Conservation (phyloP, 2,797 vertebrate genomes). For the Etheostoma nigrum region DNA sequence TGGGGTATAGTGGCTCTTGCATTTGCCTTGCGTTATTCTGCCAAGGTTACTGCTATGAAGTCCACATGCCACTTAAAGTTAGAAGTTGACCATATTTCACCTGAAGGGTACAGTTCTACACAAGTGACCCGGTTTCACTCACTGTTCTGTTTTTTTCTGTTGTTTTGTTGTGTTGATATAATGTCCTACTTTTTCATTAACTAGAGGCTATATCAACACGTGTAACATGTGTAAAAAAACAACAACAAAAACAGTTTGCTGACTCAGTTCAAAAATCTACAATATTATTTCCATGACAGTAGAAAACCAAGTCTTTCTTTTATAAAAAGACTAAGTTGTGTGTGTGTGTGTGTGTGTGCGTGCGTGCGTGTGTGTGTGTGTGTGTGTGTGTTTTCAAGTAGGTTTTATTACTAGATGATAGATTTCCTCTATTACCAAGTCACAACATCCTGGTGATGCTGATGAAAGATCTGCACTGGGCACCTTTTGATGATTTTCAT, state of each 20-base stretch:
- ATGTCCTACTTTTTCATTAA: neutral
- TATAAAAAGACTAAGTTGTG: neutral
- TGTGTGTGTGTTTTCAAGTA: slow-evolving; percentile 5
- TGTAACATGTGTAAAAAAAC: neutral
- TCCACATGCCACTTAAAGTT: slow-evolving; percentile 81
- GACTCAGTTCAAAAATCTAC: neutral
- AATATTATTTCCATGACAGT: neutral
- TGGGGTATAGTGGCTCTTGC: slow-evolving; percentile 52
- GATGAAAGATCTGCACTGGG: slow-evolving; percentile 27
- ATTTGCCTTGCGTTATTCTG: slow-evolving; percentile 45
- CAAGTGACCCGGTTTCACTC: slow-evolving; percentile 36
- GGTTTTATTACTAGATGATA: slow-evolving; percentile 43
- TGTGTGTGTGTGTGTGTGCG: no score
- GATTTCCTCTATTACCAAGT: slow-evolving; percentile 25
- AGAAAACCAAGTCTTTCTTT: slow-evolving; percentile 2
- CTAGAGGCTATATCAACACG: neutral
- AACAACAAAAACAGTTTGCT: no score
- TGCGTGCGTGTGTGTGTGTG: no score
- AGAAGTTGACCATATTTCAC: slow-evolving; percentile 75
- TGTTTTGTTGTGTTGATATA: neutral
- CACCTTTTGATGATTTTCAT: slow-evolving; percentile 1
- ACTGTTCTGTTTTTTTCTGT: slow-evolving; percentile 16
- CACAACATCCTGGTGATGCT: slow-evolving; percentile 16
- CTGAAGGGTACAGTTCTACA: slow-evolving; percentile 61
- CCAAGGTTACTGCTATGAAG: slow-evolving; percentile 70